Percentiles rank a stretch among this genome's conserved stretches.
Evolutionary conservation across 2,888 invertebrate species (phyloP).

Genomic region (Sarcophaga subvicina): DNA sequence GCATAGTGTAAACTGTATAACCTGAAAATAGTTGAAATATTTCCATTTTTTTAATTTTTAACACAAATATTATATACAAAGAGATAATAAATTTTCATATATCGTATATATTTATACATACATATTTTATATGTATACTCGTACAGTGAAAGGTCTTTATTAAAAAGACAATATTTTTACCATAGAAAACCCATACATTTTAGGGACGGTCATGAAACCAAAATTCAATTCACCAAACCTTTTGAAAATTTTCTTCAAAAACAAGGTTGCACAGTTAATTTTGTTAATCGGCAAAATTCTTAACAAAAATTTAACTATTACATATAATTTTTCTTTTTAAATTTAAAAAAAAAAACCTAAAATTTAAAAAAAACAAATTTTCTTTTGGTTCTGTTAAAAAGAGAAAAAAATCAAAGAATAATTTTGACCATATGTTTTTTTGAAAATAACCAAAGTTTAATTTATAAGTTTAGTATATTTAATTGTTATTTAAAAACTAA

Average conservation of each 20-base stretch:
- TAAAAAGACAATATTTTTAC: not conserved
- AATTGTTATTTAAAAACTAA: conserved; percentile 2
- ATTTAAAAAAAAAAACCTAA: not conserved
- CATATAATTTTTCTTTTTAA: not conserved
- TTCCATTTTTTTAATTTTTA: conserved; percentile 43
- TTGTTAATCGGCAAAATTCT: conserved; percentile 27
- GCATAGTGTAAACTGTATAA: conserved; percentile 69
- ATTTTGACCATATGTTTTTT: conserved; percentile 58
- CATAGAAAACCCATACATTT: not conserved
- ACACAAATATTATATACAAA: conserved; percentile 45
- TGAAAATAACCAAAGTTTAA: conserved; percentile 65
- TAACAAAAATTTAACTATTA: not conserved
- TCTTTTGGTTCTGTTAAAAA: not conserved
- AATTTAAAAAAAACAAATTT: conserved; percentile 41
- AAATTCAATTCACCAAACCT: not conserved
- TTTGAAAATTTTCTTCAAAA: not conserved
- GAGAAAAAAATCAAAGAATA: not conserved
- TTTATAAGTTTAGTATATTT: conserved; percentile 46
- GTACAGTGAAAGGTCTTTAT: too few relatives aligned
- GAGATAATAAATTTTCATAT: conserved; percentile 29
- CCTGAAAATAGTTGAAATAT: conserved; percentile 67
- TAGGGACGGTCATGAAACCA: too few relatives aligned
- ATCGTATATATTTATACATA: conserved; percentile 18
- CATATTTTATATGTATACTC: too few relatives aligned
- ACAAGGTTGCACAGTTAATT: conserved; percentile 65